These are phyloP conservation scores for Beris morrisii DNA, from an alignment of 2,888 invertebrate species.

Conservation along the genomic window DNA sequence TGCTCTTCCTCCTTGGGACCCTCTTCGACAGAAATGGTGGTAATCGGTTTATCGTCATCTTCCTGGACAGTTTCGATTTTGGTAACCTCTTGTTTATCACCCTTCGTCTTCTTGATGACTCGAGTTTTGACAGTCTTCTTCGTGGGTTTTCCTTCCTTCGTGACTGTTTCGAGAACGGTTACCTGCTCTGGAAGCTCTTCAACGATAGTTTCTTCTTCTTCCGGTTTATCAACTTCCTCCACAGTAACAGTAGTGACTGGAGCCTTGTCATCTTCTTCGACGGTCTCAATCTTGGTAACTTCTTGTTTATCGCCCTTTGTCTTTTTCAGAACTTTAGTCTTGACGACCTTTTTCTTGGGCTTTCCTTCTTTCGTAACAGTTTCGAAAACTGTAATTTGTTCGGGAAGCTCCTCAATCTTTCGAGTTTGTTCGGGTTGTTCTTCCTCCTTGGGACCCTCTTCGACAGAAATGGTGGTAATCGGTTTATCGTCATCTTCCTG, in stretches of 20 bases:
- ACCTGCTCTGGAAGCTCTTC: slow-evolving; percentile 44
- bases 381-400: slow-evolving; percentile 50
- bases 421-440: not conserved
- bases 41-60: slow-evolving; percentile 51
- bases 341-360: slow-evolving; percentile 49
- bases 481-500: slow-evolving; percentile 53
- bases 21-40: slow-evolving; percentile 42
- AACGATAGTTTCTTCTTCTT: slow-evolving; percentile 29
- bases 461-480: slow-evolving; percentile 47
- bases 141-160: slow-evolving; percentile 45
- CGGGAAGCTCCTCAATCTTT: slow-evolving; percentile 44
- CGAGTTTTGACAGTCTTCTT: slow-evolving; percentile 44
- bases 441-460: slow-evolving; percentile 32
- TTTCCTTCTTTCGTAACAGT: slow-evolving; percentile 49
- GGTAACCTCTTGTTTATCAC: slow-evolving; percentile 46
- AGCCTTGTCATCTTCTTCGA: slow-evolving; percentile 49
- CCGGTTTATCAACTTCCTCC: slow-evolving; percentile 17
- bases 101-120: slow-evolving; percentile 42
- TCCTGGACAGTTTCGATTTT: slow-evolving; percentile 50
- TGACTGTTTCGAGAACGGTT: slow-evolving; percentile 42
- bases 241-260: slow-evolving; percentile 48
- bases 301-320: slow-evolving; percentile 53
- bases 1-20: slow-evolving; percentile 39
- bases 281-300: slow-evolving; percentile 54
- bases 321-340: slow-evolving; percentile 52